Conservation (phyloP, 1,140 invertebrate species). For the Anoplophora glabripennis region DNA sequence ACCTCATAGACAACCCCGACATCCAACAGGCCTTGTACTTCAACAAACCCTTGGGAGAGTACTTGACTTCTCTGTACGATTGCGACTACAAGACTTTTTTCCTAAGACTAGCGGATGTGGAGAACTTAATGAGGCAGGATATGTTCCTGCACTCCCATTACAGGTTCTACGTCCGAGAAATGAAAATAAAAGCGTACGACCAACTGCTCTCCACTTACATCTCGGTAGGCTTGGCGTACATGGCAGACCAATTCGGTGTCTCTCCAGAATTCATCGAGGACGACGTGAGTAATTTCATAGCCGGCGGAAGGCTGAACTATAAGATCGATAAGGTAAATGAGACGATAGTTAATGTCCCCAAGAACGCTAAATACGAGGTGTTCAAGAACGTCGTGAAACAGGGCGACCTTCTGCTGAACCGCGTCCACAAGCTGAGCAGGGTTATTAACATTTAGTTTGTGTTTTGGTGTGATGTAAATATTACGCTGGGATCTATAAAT, state of each 20-base stretch:
- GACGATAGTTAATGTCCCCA: constrained; percentile 91
- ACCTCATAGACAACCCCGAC: constrained; percentile 85
- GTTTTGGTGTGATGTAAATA: not conserved
- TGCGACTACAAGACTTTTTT: constrained; percentile 96
- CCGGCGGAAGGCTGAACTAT: constrained; percentile 89
- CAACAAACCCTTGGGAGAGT: constrained; percentile 77
- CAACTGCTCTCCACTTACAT: constrained; percentile 93
- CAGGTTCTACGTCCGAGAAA: constrained; percentile 92
- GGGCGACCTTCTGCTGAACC: constrained; percentile 92
- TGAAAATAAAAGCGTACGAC: constrained; percentile 93
- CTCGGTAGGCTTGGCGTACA: constrained; percentile 88
- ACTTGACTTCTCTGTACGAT: constrained; percentile 90
- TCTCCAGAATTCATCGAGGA: constrained; percentile 89
- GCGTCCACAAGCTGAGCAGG: constrained; percentile 95
- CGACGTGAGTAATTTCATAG: constrained; percentile 84
- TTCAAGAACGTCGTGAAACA: constrained; percentile 97
- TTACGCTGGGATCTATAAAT: not conserved
- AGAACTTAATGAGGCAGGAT: constrained; percentile 82
- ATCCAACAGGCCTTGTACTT: constrained; percentile 88
- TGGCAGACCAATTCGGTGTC: constrained; percentile 95
- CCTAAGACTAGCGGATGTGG: constrained; percentile 72
- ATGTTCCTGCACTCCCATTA: constrained; percentile 89
- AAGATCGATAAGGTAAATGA: constrained; percentile 96
- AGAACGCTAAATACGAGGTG: constrained; percentile 78
- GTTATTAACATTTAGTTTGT: constrained; percentile 92